Base-by-base conservation (phyloP, 2,113 vertebrate species). In the Carassius gibelio region DNA sequence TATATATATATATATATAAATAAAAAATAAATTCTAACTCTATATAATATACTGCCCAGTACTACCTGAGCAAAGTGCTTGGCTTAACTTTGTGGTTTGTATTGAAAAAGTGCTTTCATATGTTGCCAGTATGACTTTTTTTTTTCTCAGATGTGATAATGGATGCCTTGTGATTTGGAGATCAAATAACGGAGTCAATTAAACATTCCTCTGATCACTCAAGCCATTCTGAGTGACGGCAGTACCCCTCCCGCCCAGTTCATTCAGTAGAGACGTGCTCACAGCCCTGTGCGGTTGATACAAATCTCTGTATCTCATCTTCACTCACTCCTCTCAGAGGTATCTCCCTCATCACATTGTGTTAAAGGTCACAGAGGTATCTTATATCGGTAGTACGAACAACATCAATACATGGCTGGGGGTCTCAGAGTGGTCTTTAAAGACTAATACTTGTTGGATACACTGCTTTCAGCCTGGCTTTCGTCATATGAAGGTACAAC, bases 131-230 rank as follows among this genome's bases (percentile, higher is more conserved):
- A 10, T 62, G 23, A 6, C 45, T 36, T 75, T 75, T 82, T 75
- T 82, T 72, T 69, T 50, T n/a, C 66, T 86, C 38, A 62, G 77
- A 26, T 38, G 52, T 69, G 61, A 82, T 74, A 84, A 88, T 80
- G 71, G 71, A 68, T 71, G 69, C 68, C 38, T 81, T 84, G 69
- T 61, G 59, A 86, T 85, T 82, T 57, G 42, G 30, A 83, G 68
- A 80, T 83, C 80, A 88, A 85, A 85, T 79, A 17, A 11, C 13
- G 3, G 21, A 26, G 52, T 66, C 30, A 81, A 87, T 87, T 80
- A 59, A 75, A 87, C 50, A 75, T 69, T 84, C 77, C 68, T 81
- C 30, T 36, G 77, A 81, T 84, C 57, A 34, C 55, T 81, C 57
- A 11, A 21, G 7, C 23, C 38, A 48, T 62, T 84, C 62, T 45